Evolutionary conservation across 2,113 vertebrate genomes (phyloP), one percentile per base, ranked within the genome.

Genomic region (Zapornia atra): DNA sequence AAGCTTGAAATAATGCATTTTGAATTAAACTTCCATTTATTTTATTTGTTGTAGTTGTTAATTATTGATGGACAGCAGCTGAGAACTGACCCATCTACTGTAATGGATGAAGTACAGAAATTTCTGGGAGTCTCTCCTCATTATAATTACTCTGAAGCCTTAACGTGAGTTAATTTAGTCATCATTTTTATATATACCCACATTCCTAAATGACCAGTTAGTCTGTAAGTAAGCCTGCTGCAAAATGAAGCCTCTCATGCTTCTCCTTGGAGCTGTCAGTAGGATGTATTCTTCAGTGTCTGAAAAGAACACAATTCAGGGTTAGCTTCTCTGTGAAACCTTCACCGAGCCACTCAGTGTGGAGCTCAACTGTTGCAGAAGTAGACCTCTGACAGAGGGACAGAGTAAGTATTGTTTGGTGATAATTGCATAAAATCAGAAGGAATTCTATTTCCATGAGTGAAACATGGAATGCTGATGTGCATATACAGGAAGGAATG

Each of bases 71-170:
- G 99, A 76, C 99, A 99, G 97, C 99, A 99, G 96, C 97, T 99
- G 90, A 98, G 99, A 97, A 98, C 89, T 44, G 99, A 99, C 94
- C 99, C 99, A 1, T 98, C 99, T 25, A 97, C 99, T 0, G 98
- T 99, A 71, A 99, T 99, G 99, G 99, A 99, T 93, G 99, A 99
- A 97, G 99, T 99, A 1, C 99, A 99, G 98, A 99, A 98, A 97
- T 99, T 99, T 96, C 97, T 99, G 78, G 99, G 99, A 88, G 98
- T 99, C 72, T 98, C 98, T 95, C 99, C 99, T 92, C 98, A 99
- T 95, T 99, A 99, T 60, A 99, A 99, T 98, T 99, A 99, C 95
- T 99, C 99, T 48, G 99, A 99, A 98, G 98, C 99, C 33, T 98
- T 99, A 81, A 99, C 98, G 99, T 99, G 97, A 99, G 99, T 98